Evolutionary conservation across 2,797 vertebrate genomes (phyloP).

Genomic region (Acropternis orthonyx): DNA sequence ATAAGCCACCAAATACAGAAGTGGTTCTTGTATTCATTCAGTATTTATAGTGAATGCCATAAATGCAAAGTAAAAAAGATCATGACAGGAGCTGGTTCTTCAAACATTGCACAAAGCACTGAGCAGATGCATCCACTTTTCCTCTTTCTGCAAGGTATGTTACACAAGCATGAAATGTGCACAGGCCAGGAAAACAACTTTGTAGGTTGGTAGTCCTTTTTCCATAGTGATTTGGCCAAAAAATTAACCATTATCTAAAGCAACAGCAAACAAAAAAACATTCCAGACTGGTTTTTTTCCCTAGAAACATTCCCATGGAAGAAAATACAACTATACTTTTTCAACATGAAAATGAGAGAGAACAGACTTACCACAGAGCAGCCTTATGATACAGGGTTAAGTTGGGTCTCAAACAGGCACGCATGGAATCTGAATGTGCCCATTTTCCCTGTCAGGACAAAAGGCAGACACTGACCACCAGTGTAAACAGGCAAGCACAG

Average conservation of each 20-base stretch:
- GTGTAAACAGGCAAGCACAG: fast-evolving
- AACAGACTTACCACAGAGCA: not conserved
- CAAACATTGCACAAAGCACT: not conserved
- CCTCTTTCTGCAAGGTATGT: not conserved
- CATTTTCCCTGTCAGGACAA: not conserved
- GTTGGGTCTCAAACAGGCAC: not conserved
- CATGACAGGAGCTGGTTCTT: not conserved
- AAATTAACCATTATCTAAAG: not conserved
- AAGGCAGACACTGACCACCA: not conserved
- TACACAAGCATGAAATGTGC: not conserved
- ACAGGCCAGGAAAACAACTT: not conserved
- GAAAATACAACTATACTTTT: not conserved
- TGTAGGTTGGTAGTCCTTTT: not conserved
- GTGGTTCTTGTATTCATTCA: not conserved
- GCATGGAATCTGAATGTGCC: not conserved
- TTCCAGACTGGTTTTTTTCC: not conserved
- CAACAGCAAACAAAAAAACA: not conserved
- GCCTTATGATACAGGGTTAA: not conserved
- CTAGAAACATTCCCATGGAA: not conserved
- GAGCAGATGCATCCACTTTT: not conserved
- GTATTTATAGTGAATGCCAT: not conserved
- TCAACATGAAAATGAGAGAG: not conserved
- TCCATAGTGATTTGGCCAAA: not conserved
- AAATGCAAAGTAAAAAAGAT: not conserved
- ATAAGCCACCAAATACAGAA: not conserved